Evolutionary conservation across 1,140 invertebrate genomes (phyloP).

Genomic region (Venustaconcha ellipsiformis): DNA sequence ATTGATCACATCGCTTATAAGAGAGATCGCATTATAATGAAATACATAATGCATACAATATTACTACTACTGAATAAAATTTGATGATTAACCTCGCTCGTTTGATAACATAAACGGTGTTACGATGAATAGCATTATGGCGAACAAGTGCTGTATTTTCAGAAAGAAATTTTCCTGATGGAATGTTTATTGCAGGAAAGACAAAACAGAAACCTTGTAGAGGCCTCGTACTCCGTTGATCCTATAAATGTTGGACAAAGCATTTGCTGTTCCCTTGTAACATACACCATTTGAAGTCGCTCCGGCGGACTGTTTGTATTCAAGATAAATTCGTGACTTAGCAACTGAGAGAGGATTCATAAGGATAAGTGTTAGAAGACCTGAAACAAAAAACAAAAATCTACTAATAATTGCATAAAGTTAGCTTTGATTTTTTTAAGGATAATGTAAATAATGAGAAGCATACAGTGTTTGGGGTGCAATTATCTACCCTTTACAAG

Average conservation of each 20-base stretch:
- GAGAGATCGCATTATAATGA: no score
- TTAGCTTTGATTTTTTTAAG: no score
- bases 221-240: constrained; percentile 90
- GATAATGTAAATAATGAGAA: no score
- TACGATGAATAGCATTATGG: no score
- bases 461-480: no score
- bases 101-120: not conserved
- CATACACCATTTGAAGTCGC: constrained; percentile 8
- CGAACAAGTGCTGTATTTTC: not conserved
- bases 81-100: not conserved
- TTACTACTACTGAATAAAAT: no score
- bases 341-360: constrained; percentile 99
- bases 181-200: not conserved
- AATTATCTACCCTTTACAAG: no score
- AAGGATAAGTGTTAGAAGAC: constrained; percentile 88
- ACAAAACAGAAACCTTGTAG: constrained; percentile 74
- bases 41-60: no score
- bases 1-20: no score
- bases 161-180: not conserved
- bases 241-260: constrained; percentile 89
- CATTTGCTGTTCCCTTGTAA: constrained; percentile 92
- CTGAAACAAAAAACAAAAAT: constrained; percentile 64
- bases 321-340: constrained; percentile 79
- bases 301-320: constrained; percentile 60
- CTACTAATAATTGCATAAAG: no score